Evolutionary conservation across 2,797 vertebrate genomes (phyloP), one percentile per base, ranked within the genome.

Genomic region (Hydrolagus colliei): DNA sequence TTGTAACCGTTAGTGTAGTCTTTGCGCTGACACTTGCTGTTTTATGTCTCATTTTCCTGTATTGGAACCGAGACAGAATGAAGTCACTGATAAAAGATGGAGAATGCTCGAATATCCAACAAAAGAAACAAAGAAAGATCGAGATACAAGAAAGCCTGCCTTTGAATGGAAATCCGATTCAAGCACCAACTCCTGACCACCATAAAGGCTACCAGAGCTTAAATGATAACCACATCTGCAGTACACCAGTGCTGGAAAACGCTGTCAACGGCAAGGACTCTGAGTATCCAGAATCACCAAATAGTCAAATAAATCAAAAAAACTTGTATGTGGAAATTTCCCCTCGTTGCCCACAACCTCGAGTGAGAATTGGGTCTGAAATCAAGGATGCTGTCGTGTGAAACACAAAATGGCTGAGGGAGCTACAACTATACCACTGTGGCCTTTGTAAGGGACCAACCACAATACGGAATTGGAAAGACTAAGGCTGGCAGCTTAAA

Each of bases 341-440:
- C 0, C 93, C 95, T 0, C 88, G 94, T 72, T 96, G 96, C 90
- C 97, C 96, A 32, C 92, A 96, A 88, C 97, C 97, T 12, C 93
- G 98, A n/a, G 97, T 99, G 86, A 94, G 97, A 88, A 95, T 99
- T 73, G 97, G 97, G 89, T 98, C 98, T 0, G 97, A 97, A 91
- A 99, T 99, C 89, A 97, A 97, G 92, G 98, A 99, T 94, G 99
- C 97, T 0, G 96, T 98, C 85, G 97, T 99, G 91, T 99, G 94
- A 98, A 0, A 20, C 9, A 16, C 59, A 8, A 35, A 41, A 35
- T 18, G 65, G 3, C 20, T 5, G 63, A 68, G 27, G 35, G 79
- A 84, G 65, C 9, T 71, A 41, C 5, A 18, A 71, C 65, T 10
- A 41, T 12, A 5, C 32, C 79, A 84, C 18, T 18, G 13, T 52